Conservation (phyloP, 2,797 vertebrate genomes). For the Acrossocheilus wenchowensis region DNA sequence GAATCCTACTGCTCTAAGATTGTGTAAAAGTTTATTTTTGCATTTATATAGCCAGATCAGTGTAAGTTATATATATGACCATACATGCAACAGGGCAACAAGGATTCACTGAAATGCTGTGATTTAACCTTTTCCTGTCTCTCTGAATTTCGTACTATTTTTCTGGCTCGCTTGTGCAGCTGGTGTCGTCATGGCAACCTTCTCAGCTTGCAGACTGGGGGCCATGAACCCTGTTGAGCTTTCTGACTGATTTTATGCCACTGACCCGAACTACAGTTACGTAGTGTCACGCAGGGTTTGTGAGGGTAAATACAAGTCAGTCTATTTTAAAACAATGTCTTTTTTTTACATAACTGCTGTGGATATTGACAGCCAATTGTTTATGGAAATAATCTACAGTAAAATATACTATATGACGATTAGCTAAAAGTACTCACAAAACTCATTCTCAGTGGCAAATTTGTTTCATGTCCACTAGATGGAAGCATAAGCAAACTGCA, state of each 20-base stretch:
- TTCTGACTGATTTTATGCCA: conserved; percentile 51
- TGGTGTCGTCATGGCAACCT: conserved; percentile 75
- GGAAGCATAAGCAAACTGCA: conserved; percentile 38
- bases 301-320: neutral
- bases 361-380: neutral
- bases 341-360: neutral
- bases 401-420: neutral
- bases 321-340: neutral
- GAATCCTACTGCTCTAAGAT: neutral
- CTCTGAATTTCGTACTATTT: conserved; percentile 60
- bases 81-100: neutral
- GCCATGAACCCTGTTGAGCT: conserved; percentile 63
- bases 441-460: neutral
- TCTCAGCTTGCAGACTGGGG: conserved; percentile 57
- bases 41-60: neutral
- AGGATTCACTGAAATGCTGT: neutral
- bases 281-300: neutral
- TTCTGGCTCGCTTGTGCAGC: conserved; percentile 59
- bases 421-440: neutral
- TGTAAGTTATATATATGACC: neutral
- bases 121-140: neutral
- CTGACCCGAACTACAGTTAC: neutral
- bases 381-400: neutral
- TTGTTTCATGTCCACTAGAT: conserved; percentile 51
- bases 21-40: neutral